These are phyloP conservation scores for Anisognathus igniventris DNA, from an alignment of 2,797 vertebrate genomes.

Conservation along the genomic window DNA sequence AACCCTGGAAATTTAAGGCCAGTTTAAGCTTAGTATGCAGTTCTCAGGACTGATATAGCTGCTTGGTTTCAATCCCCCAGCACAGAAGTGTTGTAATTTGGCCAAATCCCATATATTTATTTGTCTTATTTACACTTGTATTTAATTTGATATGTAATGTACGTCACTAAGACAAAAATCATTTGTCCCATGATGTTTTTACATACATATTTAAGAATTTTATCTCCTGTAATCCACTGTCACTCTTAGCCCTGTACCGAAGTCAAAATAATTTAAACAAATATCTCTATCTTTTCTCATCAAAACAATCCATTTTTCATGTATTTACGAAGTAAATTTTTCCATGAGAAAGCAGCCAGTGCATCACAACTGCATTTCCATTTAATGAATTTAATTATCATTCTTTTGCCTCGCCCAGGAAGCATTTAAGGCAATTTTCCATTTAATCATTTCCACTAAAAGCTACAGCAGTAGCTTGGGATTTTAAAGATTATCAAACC, in stretches of 20 bases:
- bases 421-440: constrained; percentile 67
- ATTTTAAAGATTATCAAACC: constrained; percentile 34
- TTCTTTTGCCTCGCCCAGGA: constrained; percentile 59
- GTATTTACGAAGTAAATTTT: constrained; percentile 6
- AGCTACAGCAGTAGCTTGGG: neutral
- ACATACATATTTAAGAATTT: neutral
- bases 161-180: neutral
- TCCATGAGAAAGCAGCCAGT: neutral
- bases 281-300: constrained; percentile 13
- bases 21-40: neutral
- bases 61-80: neutral
- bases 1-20: neutral
- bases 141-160: neutral
- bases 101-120: neutral
- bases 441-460: constrained; percentile 60
- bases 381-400: constrained; percentile 68
- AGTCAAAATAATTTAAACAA: neutral
- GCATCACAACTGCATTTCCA: constrained; percentile 21
- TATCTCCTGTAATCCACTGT: neutral
- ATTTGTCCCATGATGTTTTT: neutral
- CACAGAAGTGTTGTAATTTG: neutral
- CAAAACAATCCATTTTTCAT: neutral
- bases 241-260: neutral
- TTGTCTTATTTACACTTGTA: neutral
- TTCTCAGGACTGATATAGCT: neutral